Conservation (phyloP, 2,888 invertebrate species). For the Timandra comae region DNA sequence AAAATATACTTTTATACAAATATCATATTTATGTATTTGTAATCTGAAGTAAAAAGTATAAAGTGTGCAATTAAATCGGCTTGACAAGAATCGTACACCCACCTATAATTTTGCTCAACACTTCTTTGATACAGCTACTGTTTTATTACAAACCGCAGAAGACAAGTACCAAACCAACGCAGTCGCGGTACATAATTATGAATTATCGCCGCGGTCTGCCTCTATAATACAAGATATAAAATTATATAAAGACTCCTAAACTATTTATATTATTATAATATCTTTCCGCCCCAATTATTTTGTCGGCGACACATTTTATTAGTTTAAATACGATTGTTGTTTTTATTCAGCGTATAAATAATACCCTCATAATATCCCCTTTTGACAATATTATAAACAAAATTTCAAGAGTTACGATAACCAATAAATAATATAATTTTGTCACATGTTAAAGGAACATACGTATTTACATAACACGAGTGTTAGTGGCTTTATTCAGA, state of each 20-base stretch:
- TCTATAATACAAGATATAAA: constrained; percentile 59
- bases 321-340: constrained; percentile 68
- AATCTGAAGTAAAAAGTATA: too few species aligned
- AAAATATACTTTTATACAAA: too few species aligned
- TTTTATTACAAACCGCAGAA: constrained; percentile 2
- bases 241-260: constrained; percentile 66
- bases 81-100: too few species aligned
- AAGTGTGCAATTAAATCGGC: too few species aligned
- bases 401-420: constrained; percentile 28
- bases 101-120: not conserved
- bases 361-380: constrained; percentile 48
- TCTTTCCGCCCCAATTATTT: constrained; percentile 72
- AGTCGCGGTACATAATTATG: constrained; percentile 48
- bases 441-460: constrained; percentile 36
- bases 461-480: constrained; percentile 45
- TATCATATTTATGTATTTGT: too few species aligned
- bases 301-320: constrained; percentile 69
- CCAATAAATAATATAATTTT: constrained; percentile 44
- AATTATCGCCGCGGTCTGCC: constrained; percentile 61
- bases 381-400: constrained; percentile 58
- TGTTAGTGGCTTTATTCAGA: constrained; percentile 29
- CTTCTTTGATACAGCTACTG: not conserved
- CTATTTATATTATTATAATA: constrained; percentile 75
- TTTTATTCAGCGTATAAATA: constrained; percentile 50
- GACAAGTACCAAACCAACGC: constrained; percentile 48